Base-by-base conservation (phyloP, 2,888 invertebrate genomes). In the Sarcophaga carnaria region DNA sequence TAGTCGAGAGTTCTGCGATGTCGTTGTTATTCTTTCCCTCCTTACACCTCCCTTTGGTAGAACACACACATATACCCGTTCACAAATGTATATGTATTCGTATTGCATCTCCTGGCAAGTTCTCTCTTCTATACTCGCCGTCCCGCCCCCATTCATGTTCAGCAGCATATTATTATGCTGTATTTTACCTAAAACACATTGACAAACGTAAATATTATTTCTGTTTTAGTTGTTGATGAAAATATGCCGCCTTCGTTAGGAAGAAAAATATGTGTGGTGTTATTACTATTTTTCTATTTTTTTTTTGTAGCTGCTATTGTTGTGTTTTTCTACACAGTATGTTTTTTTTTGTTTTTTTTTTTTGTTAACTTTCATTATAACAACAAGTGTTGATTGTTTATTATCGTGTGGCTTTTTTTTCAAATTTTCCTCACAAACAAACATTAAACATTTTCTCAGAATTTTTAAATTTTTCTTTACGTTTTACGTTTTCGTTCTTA, bases 361-460 rank as follows among this genome's bases (percentile, higher is more conserved):
- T 22, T 66, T 60, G 8, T 47, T 37, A 37, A 54, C 54, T 14
- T 54, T 54, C 37, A 70, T 71, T 84, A 54, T 75, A 67, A 79
- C 84, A 87, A 82, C 83, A 86, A 86, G 71, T 87, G 87, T 84
- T 87, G 84, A 87, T 83, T 87, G 76, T 82, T 84, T 76, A 79
- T 81, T 76, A 85, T 81, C 45, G 60, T 76, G 59, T 76, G 64
- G 22, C 47, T 37, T 63, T n/a, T n/a, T 54, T 22, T 22, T 22
- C 22, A 14, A 54, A 14, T 14, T 54, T 54, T 2, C 0, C 54
- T 54, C 54, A 54, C 54, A 54, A n/a, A n/a, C n/a, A n/a, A n/a
- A n/a, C n/a, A n/a, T n/a, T n/a, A n/a, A n/a, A n/a, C n/a, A n/a
- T n/a, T n/a, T 54, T 54, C 1, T 17, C 5, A 12, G 17, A 54